Base-by-base conservation (phyloP, 2,113 vertebrate species). In the Tylochromis polylepis region DNA sequence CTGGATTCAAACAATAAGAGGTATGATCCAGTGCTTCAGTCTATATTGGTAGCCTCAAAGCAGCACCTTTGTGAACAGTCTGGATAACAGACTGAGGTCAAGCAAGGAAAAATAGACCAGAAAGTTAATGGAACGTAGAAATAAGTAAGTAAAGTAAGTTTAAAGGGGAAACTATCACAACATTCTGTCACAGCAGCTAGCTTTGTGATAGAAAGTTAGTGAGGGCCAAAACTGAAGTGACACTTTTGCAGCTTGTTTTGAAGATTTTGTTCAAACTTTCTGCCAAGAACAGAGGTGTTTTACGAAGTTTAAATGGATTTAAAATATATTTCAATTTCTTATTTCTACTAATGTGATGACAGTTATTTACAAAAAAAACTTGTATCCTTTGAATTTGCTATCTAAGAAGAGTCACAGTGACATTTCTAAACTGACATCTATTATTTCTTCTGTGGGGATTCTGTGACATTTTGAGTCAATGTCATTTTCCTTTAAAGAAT, bases 381-480 rank as follows among this genome's bases (percentile, higher is more conserved):
- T 34, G 15, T 31, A 80, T 86, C 7, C 51, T 86, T 24, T 20
- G 15, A 56, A 36, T 58, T n/a, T 20, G 29, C 8, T 15, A 27
- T 75, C 41, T 38, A 36, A 7, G 36, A 49, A 72, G 78, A 77
- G 27, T 43, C 43, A 77, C 43, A 20, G 5, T 87, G 80, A 83
- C 81, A 83, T 90, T 88, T 85, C 31, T 77, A 11, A 59, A 34
- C 20, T 38, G 18, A 82, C 49, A 36, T 83, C 16, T 62, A 3
- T 59, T 79, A 22, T 72, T 81, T 77, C 56, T 57, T 15, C 38
- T 84, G 14, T 29, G n/a, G 77, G 31, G 51, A 79, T 72, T 77
- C 24, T n/a, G 62, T 88, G 90, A 88, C 89, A 89, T 82, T 88
- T 86, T 80, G 34, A 81, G 86, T 91, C 55, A 38, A 18, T 79